phyloP scores from a whole-genome alignment of 2,113 vertebrate genomes.

The Collichthys lucidus region DNA sequence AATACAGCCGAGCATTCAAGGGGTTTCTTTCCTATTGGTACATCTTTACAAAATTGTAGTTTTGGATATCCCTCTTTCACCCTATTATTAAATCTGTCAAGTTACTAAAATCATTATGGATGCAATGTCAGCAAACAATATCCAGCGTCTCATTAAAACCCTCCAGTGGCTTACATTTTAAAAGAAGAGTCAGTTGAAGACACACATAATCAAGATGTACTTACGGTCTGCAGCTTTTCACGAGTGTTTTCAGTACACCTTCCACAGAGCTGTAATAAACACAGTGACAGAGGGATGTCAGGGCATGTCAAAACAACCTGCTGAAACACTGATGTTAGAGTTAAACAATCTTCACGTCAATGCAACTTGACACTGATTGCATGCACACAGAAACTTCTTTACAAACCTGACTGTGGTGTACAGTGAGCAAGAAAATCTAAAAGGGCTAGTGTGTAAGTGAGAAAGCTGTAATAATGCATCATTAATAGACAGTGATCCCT shows the following conservation, averaged over 20 bases:
- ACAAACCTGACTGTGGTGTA: conserved; percentile 55
- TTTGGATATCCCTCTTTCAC: background rate
- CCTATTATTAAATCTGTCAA: background rate
- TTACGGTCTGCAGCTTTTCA: conserved; percentile 98
- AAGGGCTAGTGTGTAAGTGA: conserved; percentile 5
- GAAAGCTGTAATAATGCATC: background rate
- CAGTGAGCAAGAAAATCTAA: conserved; percentile 20
- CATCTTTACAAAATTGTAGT: background rate
- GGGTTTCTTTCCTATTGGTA: background rate
- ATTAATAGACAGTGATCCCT: background rate
- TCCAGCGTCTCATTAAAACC: background rate
- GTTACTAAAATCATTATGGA: background rate
- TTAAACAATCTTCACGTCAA: conserved; percentile 69
- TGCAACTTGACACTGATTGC: conserved; percentile 78
- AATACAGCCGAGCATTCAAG: background rate
- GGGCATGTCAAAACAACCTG: background rate
- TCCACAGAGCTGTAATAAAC: conserved; percentile 90
- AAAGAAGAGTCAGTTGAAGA: background rate
- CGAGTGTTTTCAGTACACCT: conserved; percentile 93
- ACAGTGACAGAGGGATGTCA: conserved; percentile 29
- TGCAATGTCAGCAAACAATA: background rate
- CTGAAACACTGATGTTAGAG: conserved; percentile 41
- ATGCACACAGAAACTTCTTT: conserved; percentile 80
- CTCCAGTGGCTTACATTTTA: background rate
- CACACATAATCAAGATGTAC: conserved; percentile 73